Conservation (phyloP, 2,113 vertebrate genomes). For the Alces alces region DNA sequence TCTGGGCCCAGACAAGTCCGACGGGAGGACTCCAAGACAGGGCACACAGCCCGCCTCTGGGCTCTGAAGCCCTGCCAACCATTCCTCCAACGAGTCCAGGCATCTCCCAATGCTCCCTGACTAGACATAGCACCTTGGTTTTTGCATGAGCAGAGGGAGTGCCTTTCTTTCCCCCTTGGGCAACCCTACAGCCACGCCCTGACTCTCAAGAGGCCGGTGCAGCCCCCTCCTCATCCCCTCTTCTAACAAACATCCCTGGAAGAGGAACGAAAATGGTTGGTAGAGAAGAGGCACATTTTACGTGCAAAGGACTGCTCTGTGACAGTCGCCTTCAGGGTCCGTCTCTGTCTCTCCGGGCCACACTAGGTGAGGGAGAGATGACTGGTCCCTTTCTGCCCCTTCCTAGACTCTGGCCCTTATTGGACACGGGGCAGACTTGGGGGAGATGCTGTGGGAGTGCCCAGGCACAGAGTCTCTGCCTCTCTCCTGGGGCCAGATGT, state of each 20-base stretch:
- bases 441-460: not conserved
- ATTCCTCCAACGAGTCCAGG: slow-evolving; percentile 28
- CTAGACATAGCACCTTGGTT: slow-evolving; percentile 45
- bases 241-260: not conserved
- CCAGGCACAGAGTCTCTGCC: not conserved
- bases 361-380: not conserved
- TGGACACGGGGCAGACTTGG: not conserved
- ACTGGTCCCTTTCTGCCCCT: not conserved
- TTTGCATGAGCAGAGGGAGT: not conserved
- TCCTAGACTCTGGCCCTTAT: not conserved
- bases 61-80: slow-evolving; percentile 11
- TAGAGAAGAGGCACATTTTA: not conserved
- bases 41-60: not conserved
- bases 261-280: not conserved
- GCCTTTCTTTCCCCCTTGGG: not conserved
- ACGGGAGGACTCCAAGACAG: not conserved
- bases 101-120: not conserved
- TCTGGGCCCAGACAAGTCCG: slow-evolving; percentile 25
- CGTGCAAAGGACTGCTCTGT: not conserved
- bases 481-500: not conserved
- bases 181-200: not conserved
- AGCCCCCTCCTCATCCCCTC: not conserved
- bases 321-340: not conserved
- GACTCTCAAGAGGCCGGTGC: not conserved
- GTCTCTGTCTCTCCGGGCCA: not conserved